Percentiles rank a stretch among this genome's conserved stretches.
Evolutionary conservation across 2,797 vertebrate species (phyloP).

Genomic region (Geotrypetes seraphini): DNA sequence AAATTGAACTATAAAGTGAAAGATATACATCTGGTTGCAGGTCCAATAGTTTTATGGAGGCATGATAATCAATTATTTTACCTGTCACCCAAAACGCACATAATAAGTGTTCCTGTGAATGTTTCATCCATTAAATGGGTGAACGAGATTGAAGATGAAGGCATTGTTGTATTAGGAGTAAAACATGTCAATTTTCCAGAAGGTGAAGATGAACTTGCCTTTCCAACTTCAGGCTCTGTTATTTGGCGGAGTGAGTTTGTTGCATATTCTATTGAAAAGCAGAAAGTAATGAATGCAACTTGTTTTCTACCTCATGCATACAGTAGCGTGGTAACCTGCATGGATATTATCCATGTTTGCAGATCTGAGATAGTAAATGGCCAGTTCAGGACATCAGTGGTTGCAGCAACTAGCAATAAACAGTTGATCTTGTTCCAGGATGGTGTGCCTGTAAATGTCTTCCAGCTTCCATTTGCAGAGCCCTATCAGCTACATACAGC

Average conservation of each 20-base stretch:
- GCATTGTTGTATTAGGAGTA: conserved; percentile 58
- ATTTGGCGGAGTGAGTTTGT: conserved; percentile 41
- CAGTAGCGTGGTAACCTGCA: conserved; percentile 52
- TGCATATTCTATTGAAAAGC: conserved; percentile 52
- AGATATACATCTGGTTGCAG: conserved; percentile 58
- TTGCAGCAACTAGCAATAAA: conserved; percentile 60
- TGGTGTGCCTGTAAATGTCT: conserved; percentile 60
- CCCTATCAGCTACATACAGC: conserved; percentile 57
- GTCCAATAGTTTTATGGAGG: conserved; percentile 77
- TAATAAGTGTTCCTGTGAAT: conserved; percentile 51
- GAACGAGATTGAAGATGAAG: conserved; percentile 56
- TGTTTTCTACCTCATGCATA: conserved; percentile 73
- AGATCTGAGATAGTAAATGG: conserved; percentile 31
- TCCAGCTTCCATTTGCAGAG: conserved; percentile 68
- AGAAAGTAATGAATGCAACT: conserved; percentile 39
- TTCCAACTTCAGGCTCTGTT: conserved; percentile 25
- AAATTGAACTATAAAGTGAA: conserved; percentile 57
- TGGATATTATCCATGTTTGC: conserved; percentile 53
- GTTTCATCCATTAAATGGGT: conserved; percentile 55
- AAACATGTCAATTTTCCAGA: conserved; percentile 20
- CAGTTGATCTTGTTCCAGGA: conserved; percentile 77
- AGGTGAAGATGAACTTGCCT: neutral
- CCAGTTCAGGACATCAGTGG: conserved; percentile 45
- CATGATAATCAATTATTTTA: conserved; percentile 51
- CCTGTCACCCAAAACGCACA: conserved; percentile 40